phyloP scores from a whole-genome alignment of 64 coral and sea anemone genomes.

The Platygyra sinensis region DNA sequence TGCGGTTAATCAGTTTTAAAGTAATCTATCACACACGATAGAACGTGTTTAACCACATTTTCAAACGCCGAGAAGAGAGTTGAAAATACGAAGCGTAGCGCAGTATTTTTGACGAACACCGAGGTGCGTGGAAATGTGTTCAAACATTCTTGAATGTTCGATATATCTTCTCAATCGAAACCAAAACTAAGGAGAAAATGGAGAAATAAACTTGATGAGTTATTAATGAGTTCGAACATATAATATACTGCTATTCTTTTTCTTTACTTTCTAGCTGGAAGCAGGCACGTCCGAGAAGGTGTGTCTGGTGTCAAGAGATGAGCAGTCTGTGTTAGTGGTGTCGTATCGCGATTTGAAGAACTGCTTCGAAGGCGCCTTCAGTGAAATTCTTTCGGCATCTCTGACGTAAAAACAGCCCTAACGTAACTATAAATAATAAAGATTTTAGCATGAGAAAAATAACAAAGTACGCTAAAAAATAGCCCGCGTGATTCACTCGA shows the following conservation, averaged over 20 bases:
- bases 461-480: not conserved
- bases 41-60: too few relatives aligned
- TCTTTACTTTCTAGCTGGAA: constrained; percentile 73
- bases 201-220: not conserved
- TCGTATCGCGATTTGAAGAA: constrained; percentile 90
- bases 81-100: too few relatives aligned
- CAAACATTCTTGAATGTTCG: too few relatives aligned
- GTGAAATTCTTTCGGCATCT: constrained; percentile 76
- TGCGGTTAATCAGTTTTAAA: too few relatives aligned
- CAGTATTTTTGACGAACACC: too few relatives aligned
- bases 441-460: constrained; percentile 10
- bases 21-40: too few relatives aligned
- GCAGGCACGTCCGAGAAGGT: constrained; percentile 90
- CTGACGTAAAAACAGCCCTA: constrained; percentile 44
- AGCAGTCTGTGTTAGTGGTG: constrained; percentile 91
- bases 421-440: not conserved
- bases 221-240: not conserved
- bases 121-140: too few relatives aligned
- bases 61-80: too few relatives aligned
- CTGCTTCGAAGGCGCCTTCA: constrained; percentile 91
- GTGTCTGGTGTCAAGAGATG: constrained; percentile 92
- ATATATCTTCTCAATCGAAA: too few relatives aligned
- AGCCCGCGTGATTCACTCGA: not conserved
- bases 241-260: not conserved
- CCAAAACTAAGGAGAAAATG: not conserved